Conservation (phyloP, 1,140 invertebrate genomes). For the Microvelia longipes region DNA sequence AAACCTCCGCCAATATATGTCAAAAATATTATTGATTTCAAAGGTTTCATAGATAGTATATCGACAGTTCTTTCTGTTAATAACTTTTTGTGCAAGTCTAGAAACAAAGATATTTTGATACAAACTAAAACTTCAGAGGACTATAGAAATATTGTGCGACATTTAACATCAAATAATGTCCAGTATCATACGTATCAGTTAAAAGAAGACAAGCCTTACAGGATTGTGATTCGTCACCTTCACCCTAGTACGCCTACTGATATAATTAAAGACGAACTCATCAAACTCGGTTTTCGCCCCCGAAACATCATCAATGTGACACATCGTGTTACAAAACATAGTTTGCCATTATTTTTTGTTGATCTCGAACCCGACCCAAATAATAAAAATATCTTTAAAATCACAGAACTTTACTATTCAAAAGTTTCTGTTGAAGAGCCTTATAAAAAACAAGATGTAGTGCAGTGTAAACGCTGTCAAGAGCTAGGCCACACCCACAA, state of each 20-base stretch:
- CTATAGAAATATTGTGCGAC: background rate
- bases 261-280: slow-evolving; percentile 23
- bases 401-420: slow-evolving; percentile 22
- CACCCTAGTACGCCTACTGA: slow-evolving; percentile 22
- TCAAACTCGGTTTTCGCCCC: slow-evolving; percentile 5
- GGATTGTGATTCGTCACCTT: slow-evolving; percentile 25
- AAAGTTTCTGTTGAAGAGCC: slow-evolving; percentile 24
- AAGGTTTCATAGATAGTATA: background rate
- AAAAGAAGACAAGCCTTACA: slow-evolving; percentile 25
- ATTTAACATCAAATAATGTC: slow-evolving; percentile 6
- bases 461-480: slow-evolving; percentile 28
- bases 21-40: slow-evolving; percentile 5
- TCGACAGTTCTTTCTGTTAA: background rate
- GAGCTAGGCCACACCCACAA: slow-evolving; percentile 27
- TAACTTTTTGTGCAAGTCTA: slow-evolving; percentile 2
- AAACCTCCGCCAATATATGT: slow-evolving; percentile 7
- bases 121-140: background rate
- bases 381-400: slow-evolving; percentile 27
- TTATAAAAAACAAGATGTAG: slow-evolving; percentile 14
- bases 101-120: background rate
- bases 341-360: slow-evolving; percentile 26
- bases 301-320: background rate
- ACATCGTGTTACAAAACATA: slow-evolving; percentile 17
- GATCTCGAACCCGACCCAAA: slow-evolving; percentile 25
- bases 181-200: slow-evolving; percentile 26